phyloP scores from a whole-genome alignment of 2,113 vertebrate species.

The Chaetops frenatus region DNA sequence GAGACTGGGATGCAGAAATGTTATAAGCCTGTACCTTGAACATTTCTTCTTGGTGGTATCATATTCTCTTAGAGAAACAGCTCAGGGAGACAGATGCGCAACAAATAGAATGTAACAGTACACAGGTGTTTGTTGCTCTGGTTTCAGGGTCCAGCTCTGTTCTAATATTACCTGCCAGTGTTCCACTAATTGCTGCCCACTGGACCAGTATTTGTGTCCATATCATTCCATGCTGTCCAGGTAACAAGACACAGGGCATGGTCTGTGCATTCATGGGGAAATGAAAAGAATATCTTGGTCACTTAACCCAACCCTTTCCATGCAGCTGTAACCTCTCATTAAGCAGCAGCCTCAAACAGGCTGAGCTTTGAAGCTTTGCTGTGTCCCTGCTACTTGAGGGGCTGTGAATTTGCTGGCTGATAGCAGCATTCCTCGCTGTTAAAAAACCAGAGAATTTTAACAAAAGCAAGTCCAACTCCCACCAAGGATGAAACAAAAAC shows the following conservation, averaged over 20 bases:
- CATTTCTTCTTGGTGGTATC: background rate
- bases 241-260: background rate
- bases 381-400: background rate
- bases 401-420: background rate
- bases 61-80: background rate
- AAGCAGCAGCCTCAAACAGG: background rate
- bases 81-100: background rate
- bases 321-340: background rate
- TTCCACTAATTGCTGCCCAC: background rate
- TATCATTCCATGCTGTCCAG: background rate
- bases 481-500: background rate
- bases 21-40: background rate
- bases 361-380: background rate
- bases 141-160: background rate
- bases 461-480: background rate
- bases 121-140: background rate
- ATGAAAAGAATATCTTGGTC: background rate
- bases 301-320: background rate
- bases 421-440: background rate
- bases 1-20: background rate
- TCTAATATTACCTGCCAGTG: background rate
- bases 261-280: background rate
- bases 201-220: fast-evolving
- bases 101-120: fast-evolving
- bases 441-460: background rate